Base-by-base conservation (phyloP, 2,797 vertebrate species). In the Myiothlypis chrysogaster region DNA sequence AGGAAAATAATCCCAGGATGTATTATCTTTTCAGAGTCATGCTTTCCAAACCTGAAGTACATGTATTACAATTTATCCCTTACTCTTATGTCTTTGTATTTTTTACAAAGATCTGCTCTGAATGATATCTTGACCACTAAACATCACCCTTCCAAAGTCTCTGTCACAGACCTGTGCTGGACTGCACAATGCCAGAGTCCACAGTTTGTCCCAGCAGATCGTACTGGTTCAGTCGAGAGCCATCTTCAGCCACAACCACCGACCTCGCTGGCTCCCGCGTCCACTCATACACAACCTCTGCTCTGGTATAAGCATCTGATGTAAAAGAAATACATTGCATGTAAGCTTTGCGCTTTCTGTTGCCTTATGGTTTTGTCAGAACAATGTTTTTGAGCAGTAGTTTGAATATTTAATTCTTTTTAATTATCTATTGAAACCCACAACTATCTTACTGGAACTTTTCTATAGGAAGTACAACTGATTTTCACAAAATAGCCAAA, bases 241-340 rank as follows among this genome's bases (percentile, higher is more conserved):
- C 99, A 1, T 99, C 99, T 89, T 99, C 99, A 32, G 99, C 99
- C 87, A 99, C 99, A 68, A 99, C 99, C 93, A 99, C 99, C 3
- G 99, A 99, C 81, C 98, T 98, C 18, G 98, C 98, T 12, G 99
- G 98, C 41, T 99, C 99, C 86, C 99, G 98, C 39, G 99, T 99
- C 99, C 99, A 99, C 90, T 99, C 98, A 6, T 99, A 99, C 52
- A 99, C 98, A 65, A 99, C 99, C 96, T 99, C 99, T 24, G 99
- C 99, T 89, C 98, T 98, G 14, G 99, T 99, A 70, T 99, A 99
- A 78, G 99, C 99, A 97, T 99, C 99, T 99, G 79, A 77, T 75
- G 78, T 22, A 37, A 85, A 94, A 93, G 11, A 79, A 93, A 84
- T 15, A 89, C 3, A 91, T 2, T 39, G 35, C 41, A 88, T 73